Percentiles rank a stretch among this genome's conserved stretches.
phyloP scores from a whole-genome alignment of 2,113 vertebrate genomes.

The Notothenia rossii region DNA sequence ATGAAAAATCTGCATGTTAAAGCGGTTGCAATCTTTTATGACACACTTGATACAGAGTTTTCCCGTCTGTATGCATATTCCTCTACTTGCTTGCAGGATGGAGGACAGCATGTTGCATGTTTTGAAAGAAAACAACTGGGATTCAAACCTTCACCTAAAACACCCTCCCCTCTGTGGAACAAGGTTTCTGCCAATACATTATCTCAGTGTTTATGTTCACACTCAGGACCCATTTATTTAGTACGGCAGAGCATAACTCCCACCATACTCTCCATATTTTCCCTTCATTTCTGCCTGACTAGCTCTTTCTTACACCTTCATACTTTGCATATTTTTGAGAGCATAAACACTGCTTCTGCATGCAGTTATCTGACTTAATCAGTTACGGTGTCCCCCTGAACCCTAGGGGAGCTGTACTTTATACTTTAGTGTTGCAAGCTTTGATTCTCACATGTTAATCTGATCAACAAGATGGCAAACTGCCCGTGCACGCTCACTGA shows the following conservation, averaged over 20 bases:
- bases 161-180: conserved; percentile 25
- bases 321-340: conserved; percentile 12
- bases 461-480: conserved; percentile 66
- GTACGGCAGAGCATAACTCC: conserved; percentile 29
- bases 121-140: conserved; percentile 69
- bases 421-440: conserved; percentile 4
- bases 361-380: conserved; percentile 11
- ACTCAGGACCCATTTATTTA: conserved; percentile 57
- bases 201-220: conserved; percentile 44
- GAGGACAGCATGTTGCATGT: conserved; percentile 36
- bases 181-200: conserved; percentile 41
- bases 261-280: conserved; percentile 37
- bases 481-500: conserved; percentile 38
- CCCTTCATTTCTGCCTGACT: conserved; percentile 7
- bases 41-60: conserved; percentile 40
- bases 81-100: conserved; percentile 35
- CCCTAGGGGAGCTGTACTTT: conserved; percentile 3
- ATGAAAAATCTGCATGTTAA: conserved; percentile 34
- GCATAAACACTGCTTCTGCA: conserved; percentile 22
- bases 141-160: conserved; percentile 35
- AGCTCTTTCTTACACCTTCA: conserved; percentile 14
- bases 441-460: conserved; percentile 60
- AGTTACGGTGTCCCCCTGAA: conserved; percentile 23
- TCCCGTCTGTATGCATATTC: conserved; percentile 38
- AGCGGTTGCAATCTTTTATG: conserved; percentile 45